These are phyloP conservation scores for Macroramphosus scolopax DNA, from an alignment of 2,797 vertebrate species.

Conservation along the genomic window DNA sequence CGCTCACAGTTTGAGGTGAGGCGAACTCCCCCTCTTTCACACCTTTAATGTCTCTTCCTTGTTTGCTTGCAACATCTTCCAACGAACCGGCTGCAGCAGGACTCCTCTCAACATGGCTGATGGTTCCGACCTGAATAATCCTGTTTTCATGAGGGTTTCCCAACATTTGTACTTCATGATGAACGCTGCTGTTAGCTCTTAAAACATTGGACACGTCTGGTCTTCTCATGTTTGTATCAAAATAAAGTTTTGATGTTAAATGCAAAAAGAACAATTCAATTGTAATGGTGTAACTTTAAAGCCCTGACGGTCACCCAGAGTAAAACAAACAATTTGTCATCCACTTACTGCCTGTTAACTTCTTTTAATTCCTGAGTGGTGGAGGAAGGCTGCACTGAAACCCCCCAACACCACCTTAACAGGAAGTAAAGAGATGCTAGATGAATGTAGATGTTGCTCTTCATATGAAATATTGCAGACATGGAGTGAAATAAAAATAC, in stretches of 20 bases:
- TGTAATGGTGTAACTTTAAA: slow-evolving; percentile 30
- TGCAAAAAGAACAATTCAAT: slow-evolving; percentile 42
- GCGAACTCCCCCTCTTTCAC: slow-evolving; percentile 14
- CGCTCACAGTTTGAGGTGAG: slow-evolving; percentile 23
- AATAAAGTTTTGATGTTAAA: no score
- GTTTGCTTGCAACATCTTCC: slow-evolving; percentile 19
- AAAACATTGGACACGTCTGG: no score
- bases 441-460: slow-evolving; percentile 3
- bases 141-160: no score
- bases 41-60: slow-evolving; percentile 32
- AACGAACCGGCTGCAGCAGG: no score
- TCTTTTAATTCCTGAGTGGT: slow-evolving; percentile 52
- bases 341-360: slow-evolving; percentile 43
- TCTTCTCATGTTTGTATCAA: no score
- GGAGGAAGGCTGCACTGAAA: slow-evolving; percentile 26
- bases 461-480: slow-evolving; percentile 7
- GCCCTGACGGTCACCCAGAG: slow-evolving; percentile 26
- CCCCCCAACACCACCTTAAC: slow-evolving; percentile 25
- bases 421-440: slow-evolving; percentile 8
- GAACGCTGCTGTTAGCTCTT: no score
- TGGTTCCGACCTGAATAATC: no score
- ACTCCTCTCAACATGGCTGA: no score
- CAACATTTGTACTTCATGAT: no score
- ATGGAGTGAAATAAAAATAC: background rate
- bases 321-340: slow-evolving; percentile 56